Evolutionary conservation across 2,888 invertebrate species (phyloP).

Genomic region (Temnothorax rugatulus): DNA sequence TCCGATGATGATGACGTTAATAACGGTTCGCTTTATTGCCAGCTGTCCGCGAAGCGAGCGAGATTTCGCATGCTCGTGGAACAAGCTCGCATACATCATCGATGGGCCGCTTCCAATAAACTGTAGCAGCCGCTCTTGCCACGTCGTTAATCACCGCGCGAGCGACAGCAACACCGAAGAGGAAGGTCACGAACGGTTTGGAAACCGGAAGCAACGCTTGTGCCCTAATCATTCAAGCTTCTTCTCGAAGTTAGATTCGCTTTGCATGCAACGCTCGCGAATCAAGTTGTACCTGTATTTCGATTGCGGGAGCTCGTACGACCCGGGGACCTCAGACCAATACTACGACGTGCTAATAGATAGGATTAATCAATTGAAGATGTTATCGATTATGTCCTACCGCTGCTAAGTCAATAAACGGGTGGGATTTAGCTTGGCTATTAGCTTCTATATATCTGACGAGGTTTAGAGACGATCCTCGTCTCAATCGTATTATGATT

Average conservation of each 20-base stretch:
- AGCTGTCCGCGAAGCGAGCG: conserved; percentile 61
- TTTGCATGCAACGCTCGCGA: background rate
- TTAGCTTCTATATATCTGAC: background rate
- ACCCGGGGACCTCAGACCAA: background rate
- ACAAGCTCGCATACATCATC: conserved; percentile 77
- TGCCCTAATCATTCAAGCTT: conserved; percentile 38
- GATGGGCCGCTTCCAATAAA: conserved; percentile 80
- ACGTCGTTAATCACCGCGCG: conserved; percentile 75
- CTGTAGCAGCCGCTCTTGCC: conserved; percentile 75
- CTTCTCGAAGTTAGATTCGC: background rate
- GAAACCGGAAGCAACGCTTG: conserved; percentile 22
- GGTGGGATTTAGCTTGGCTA: conserved; percentile 14
- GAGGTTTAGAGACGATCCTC: conserved; percentile 10
- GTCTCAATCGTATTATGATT: conserved; percentile 57
- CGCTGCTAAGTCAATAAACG: conserved; percentile 8
- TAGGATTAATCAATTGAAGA: conserved; percentile 29
- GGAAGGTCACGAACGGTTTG: conserved; percentile 53
- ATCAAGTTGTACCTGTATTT: background rate
- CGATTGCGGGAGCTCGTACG: background rate
- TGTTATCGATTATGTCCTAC: conserved; percentile 19
- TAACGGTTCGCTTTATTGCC: background rate
- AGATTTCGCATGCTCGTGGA: conserved; percentile 63
- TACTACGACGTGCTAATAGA: conserved; percentile 14
- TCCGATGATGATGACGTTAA: background rate
- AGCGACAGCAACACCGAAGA: conserved; percentile 69